phyloP scores from a whole-genome alignment of 2,888 invertebrate species.

The Branchellion lobata region DNA sequence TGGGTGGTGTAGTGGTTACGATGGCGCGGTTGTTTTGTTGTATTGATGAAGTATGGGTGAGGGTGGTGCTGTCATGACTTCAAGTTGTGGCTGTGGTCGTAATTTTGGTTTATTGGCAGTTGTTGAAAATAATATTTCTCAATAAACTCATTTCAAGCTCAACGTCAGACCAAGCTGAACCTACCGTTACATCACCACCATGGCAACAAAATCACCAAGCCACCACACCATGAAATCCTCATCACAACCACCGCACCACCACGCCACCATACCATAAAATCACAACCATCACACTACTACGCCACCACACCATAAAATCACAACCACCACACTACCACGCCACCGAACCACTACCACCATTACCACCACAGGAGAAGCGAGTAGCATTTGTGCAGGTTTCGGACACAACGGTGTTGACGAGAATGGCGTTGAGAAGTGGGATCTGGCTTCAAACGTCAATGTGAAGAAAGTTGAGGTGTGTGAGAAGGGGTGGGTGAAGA shows the following conservation, averaged over 20 bases:
- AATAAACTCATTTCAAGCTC: no score
- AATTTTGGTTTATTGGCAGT: no score
- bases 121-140: no score
- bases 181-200: no score
- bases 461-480: constrained; percentile 81
- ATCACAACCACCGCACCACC: no score
- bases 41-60: neutral
- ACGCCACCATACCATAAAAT: neutral
- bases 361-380: constrained; percentile 86
- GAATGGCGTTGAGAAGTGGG: constrained; percentile 79
- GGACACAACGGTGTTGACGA: constrained; percentile 80
- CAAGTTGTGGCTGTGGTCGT: neutral
- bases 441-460: constrained; percentile 86
- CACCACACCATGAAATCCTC: no score
- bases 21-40: neutral
- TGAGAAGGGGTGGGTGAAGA: neutral
- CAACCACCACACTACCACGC: neutral
- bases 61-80: neutral
- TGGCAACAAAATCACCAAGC: no score
- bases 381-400: constrained; percentile 90
- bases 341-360: no score
- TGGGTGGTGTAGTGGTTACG: constrained; percentile 51
- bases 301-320: neutral
- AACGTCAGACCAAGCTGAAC: no score
- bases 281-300: neutral